Evolutionary conservation across 1,140 invertebrate genomes (phyloP).

Genomic region (Cydia strobilella): DNA sequence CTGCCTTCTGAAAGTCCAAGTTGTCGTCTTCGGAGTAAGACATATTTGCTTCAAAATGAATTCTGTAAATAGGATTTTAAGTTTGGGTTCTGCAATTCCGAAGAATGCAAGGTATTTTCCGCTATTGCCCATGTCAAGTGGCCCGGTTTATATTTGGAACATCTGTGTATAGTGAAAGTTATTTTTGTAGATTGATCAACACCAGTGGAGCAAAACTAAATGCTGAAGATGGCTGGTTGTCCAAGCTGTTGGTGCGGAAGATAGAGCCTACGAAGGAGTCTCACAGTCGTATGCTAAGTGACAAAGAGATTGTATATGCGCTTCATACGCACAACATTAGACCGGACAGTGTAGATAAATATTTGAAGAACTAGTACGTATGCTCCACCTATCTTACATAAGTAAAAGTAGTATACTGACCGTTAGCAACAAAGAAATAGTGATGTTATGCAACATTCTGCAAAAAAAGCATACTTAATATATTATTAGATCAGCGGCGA

Average conservation of each 20-base stretch:
- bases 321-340: slow-evolving; percentile 96
- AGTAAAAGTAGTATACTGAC: slow-evolving; percentile 39
- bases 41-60: slow-evolving; percentile 53
- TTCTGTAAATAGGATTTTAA: slow-evolving; percentile 62
- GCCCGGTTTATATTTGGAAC: slow-evolving; percentile 52
- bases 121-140: slow-evolving; percentile 35
- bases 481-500: slow-evolving; percentile 33
- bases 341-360: slow-evolving; percentile 91
- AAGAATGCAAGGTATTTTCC: slow-evolving; percentile 68
- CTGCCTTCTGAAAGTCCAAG: slow-evolving; percentile 37
- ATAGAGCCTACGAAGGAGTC: slow-evolving; percentile 97
- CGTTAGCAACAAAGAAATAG: slow-evolving; percentile 41
- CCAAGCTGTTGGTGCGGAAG: slow-evolving; percentile 92
- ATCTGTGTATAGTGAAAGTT: slow-evolving; percentile 42
- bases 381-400: slow-evolving; percentile 42
- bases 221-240: slow-evolving; percentile 91
- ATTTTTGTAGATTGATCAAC: slow-evolving; percentile 67
- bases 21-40: slow-evolving; percentile 36
- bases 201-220: slow-evolving; percentile 75
- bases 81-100: slow-evolving; percentile 56
- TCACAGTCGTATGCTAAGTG: slow-evolving; percentile 96
- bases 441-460: slow-evolving; percentile 68
- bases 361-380: slow-evolving; percentile 95
- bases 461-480: slow-evolving; percentile 54
- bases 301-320: slow-evolving; percentile 97